phyloP scores from a whole-genome alignment of 2,113 vertebrate genomes.

The Cephalophus harveyi region DNA sequence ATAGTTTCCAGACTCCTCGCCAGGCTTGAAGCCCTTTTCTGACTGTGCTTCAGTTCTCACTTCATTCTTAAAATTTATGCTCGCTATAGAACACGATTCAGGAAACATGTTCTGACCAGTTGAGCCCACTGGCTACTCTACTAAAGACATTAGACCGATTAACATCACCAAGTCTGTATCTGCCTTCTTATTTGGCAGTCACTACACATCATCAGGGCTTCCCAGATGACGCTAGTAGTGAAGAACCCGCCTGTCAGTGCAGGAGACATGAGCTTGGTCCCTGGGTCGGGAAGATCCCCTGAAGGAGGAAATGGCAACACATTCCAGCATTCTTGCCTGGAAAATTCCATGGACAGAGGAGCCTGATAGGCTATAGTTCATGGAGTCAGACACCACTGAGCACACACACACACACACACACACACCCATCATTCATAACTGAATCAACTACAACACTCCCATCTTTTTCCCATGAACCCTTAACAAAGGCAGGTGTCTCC shows the following conservation, averaged over 20 bases:
- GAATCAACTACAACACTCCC: neutral
- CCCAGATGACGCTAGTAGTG: neutral
- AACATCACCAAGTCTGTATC: neutral
- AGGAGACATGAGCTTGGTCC: neutral
- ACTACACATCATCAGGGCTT: neutral
- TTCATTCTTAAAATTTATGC: neutral
- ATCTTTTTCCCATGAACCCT: neutral
- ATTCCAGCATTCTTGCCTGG: neutral
- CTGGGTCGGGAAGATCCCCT: neutral
- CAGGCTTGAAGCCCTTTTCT: neutral
- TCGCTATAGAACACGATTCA: neutral
- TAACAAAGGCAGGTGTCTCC: neutral
- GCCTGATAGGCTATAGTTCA: neutral
- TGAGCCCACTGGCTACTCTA: neutral
- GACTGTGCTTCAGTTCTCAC: neutral
- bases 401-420: neutral
- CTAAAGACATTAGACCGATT: neutral
- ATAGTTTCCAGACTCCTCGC: neutral
- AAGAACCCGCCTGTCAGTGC: neutral
- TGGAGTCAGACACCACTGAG: neutral
- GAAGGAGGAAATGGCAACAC: neutral
- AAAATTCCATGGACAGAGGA: neutral
- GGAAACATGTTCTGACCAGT: neutral
- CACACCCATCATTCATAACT: neutral
- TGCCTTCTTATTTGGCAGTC: neutral